phyloP scores from a whole-genome alignment of 2,888 invertebrate genomes.

The Drosophila diplacantha region DNA sequence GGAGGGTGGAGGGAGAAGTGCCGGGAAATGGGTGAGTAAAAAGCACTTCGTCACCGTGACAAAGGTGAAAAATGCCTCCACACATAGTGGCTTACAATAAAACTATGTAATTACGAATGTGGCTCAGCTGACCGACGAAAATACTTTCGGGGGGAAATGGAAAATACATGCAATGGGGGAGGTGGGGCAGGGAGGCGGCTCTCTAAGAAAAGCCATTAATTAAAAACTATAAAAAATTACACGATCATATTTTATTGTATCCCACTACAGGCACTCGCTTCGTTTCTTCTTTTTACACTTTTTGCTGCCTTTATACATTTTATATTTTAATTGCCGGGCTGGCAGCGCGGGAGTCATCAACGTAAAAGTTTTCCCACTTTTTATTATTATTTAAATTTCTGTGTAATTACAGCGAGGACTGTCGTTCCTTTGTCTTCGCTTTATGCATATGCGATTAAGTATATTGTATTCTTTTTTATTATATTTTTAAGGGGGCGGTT shows the following conservation, averaged over 20 bases:
- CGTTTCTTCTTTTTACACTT: slow-evolving; percentile 44
- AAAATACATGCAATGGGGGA: slow-evolving; percentile 19
- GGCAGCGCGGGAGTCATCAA: slow-evolving; percentile 33
- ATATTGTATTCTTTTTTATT: slow-evolving; percentile 36
- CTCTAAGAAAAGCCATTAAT: slow-evolving; percentile 65
- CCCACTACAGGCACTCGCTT: slow-evolving; percentile 18
- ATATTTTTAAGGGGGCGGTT: slow-evolving; percentile 8
- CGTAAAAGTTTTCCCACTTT: slow-evolving; percentile 46
- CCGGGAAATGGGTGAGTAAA: slow-evolving; percentile 41
- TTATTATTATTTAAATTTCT: slow-evolving; percentile 47
- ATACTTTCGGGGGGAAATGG: slow-evolving; percentile 17
- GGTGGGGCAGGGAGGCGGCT: neutral
- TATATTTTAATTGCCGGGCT: slow-evolving; percentile 58
- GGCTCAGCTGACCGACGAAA: slow-evolving; percentile 39
- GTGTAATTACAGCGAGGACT: slow-evolving; percentile 45
- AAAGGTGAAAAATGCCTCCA: slow-evolving; percentile 35
- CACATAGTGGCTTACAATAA: slow-evolving; percentile 26
- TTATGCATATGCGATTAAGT: slow-evolving; percentile 47
- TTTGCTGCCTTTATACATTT: slow-evolving; percentile 24
- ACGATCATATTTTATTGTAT: slow-evolving; percentile 44
- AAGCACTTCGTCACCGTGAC: slow-evolving; percentile 37
- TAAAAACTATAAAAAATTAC: slow-evolving; percentile 71
- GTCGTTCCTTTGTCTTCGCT: slow-evolving; percentile 52
- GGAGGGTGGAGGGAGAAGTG: neutral
- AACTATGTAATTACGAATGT: slow-evolving; percentile 45